Conservation (phyloP, 2,797 vertebrate species). For the Alca torda region DNA sequence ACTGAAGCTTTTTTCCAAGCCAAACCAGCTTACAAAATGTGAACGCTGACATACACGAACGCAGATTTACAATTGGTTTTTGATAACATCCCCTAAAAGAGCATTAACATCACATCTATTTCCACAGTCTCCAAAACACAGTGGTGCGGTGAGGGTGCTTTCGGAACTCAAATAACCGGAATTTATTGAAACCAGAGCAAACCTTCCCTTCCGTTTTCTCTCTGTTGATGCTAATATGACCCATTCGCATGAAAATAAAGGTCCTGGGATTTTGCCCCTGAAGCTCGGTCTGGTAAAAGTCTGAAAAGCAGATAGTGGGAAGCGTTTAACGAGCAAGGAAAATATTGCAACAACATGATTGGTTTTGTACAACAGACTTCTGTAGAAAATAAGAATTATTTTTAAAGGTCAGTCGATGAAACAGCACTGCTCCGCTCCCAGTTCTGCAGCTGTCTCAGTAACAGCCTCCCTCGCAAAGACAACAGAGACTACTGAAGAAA, state of each 20-base stretch:
- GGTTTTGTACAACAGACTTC: not conserved
- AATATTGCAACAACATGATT: not conserved
- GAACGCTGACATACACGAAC: not conserved
- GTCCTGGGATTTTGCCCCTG: not conserved
- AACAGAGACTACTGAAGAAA: not conserved
- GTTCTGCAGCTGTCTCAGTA: not conserved
- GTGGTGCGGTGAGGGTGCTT: not conserved
- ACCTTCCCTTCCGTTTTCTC: not conserved
- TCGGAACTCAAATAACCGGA: not conserved
- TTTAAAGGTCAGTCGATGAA: conserved; percentile 48
- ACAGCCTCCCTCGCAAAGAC: not conserved
- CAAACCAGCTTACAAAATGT: not conserved
- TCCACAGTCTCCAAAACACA: not conserved
- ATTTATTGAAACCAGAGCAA: not conserved
- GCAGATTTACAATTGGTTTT: not conserved
- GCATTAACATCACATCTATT: not conserved
- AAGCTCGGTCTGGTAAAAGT: not conserved
- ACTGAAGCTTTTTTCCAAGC: not conserved
- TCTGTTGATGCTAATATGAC: not conserved
- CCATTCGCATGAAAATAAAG: not conserved
- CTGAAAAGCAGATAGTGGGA: conserved; percentile 21
- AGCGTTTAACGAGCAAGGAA: not conserved
- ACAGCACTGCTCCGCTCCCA: not conserved
- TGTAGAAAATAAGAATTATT: not conserved
- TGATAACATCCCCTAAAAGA: not conserved